A percentile compares a stretch with the other conserved stretches of the same genome.
phyloP scores from a whole-genome alignment of 2,888 invertebrate species.

The Embidobia sp. region DNA sequence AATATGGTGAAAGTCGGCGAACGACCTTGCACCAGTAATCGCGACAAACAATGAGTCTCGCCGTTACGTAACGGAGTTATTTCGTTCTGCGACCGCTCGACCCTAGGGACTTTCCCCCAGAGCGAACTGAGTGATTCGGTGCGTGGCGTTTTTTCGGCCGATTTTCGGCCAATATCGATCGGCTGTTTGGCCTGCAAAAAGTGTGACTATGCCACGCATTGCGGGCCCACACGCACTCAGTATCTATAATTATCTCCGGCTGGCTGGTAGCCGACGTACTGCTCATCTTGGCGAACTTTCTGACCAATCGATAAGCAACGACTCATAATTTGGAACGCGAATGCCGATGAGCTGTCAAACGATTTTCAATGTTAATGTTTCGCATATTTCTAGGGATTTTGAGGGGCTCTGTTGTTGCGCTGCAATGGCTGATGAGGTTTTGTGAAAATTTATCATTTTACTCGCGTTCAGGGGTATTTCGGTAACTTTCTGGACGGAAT shows the following conservation, averaged over 20 bases:
- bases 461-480: too few species aligned
- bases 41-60: conserved; percentile 42
- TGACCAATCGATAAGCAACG: conserved; percentile 57
- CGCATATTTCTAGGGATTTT: too few species aligned
- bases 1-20: conserved; percentile 57
- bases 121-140: too few species aligned
- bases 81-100: not conserved
- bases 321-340: conserved; percentile 26
- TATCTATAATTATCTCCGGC: conserved; percentile 76
- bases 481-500: too few species aligned
- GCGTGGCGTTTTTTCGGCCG: too few species aligned
- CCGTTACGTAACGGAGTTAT: conserved; percentile 31
- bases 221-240: conserved; percentile 55
- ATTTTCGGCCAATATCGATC: not conserved
- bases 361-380: too few species aligned
- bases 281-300: conserved; percentile 72
- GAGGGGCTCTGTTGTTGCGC: too few species aligned
- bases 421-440: too few species aligned
- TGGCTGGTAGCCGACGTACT: conserved; percentile 74
- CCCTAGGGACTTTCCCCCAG: conserved; percentile 7
- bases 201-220: conserved; percentile 27
- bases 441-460: too few species aligned
- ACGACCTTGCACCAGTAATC: conserved; percentile 62
- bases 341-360: too few species aligned
- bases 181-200: too few species aligned